Evolutionary conservation across 2,113 vertebrate species (phyloP), one percentile per base, ranked within the genome.

Genomic region (Verasper variegatus): DNA sequence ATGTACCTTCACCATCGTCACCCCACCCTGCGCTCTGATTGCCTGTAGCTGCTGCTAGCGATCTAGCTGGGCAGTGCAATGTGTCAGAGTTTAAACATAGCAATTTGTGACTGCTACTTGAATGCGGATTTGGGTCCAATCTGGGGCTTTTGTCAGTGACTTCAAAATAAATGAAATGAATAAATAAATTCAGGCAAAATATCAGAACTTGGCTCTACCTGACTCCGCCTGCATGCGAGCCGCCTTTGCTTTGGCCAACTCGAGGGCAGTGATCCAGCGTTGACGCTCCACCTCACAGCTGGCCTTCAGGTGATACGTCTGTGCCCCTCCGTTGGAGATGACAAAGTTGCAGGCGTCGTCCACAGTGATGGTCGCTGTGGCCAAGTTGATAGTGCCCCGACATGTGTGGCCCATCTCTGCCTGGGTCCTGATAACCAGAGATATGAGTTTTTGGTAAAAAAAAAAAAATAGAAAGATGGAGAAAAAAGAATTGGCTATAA

Each of bases 321-420:
- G 97, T 0, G 97, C 96, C 0, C 97, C 97, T 0, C 97, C 97
- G 0, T 98, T 99, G 55, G 97, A 97, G 83, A 99, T 97, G 81
- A 99, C 95, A 66, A 99, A 98, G 88, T 98, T 99, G 79, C 97
- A 99, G 20, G 97, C 97, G 17, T 99, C 97, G 65, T 99, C 97
- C 86, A 98, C 97, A 0, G 95, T 93, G 85, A 99, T 99, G 71
- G 96, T 97, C 68, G 97, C 97, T 0, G 97, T 99, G 68, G 97
- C 97, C 40, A 99, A 89, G 92, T 99, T 99, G 82, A 99, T 99
- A 54, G 97, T 99, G 27, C 97, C 97, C 0, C 97, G 95, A 89
- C 97, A 99, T 0, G 97, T 99, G 81, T 99, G 97, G 11, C 97
- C 94, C 97, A 98, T 98, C 91, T 99, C 97, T 0, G 97, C 97